These are phyloP conservation scores for Dissostichus mawsoni DNA, from an alignment of 2,113 vertebrate genomes.

Conservation along the genomic window DNA sequence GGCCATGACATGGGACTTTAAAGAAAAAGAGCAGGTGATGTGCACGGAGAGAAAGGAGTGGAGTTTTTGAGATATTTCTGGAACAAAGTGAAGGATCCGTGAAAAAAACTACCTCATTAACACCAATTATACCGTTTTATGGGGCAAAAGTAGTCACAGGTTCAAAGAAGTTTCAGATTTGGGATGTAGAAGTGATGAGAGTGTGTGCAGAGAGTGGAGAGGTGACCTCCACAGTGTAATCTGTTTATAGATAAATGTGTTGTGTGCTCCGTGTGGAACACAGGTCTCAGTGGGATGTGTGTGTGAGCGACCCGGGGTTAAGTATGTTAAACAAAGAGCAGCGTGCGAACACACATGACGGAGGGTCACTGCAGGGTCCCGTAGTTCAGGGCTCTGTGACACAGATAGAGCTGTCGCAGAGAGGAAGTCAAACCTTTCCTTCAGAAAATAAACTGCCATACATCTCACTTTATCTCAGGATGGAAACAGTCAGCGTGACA, in stretches of 20 bases:
- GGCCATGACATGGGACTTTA: too few relatives aligned
- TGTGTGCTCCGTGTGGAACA: slow-evolving; percentile 68
- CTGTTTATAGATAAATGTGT: slow-evolving; percentile 66
- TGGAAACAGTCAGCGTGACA: slow-evolving; percentile 18
- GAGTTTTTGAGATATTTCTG: too few relatives aligned
- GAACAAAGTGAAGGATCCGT: too few relatives aligned
- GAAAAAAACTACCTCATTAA: too few relatives aligned
- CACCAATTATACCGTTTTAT: too few relatives aligned
- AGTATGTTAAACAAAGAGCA: slow-evolving; percentile 41
- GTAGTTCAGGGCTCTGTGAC: slow-evolving; percentile 25
- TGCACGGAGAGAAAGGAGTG: neutral
- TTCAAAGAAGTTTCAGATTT: neutral
- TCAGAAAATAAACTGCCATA: slow-evolving; percentile 33
- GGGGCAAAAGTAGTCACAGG: too few relatives aligned
- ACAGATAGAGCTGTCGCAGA: slow-evolving; percentile 33
- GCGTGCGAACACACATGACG: neutral
- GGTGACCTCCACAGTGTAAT: slow-evolving; percentile 62
- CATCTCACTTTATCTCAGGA: slow-evolving; percentile 30
- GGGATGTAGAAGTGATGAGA: slow-evolving; percentile 27
- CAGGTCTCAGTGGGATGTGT: slow-evolving; percentile 46
- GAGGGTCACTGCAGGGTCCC: slow-evolving; percentile 28
- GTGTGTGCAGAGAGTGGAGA: slow-evolving; percentile 18
- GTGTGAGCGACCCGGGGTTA: slow-evolving; percentile 48
- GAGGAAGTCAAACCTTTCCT: slow-evolving; percentile 47
- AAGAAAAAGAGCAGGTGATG: too few relatives aligned